Evolutionary conservation across 2,797 vertebrate species (phyloP), one percentile per base, ranked within the genome.

Genomic region (Gephyroberyx darwinii): DNA sequence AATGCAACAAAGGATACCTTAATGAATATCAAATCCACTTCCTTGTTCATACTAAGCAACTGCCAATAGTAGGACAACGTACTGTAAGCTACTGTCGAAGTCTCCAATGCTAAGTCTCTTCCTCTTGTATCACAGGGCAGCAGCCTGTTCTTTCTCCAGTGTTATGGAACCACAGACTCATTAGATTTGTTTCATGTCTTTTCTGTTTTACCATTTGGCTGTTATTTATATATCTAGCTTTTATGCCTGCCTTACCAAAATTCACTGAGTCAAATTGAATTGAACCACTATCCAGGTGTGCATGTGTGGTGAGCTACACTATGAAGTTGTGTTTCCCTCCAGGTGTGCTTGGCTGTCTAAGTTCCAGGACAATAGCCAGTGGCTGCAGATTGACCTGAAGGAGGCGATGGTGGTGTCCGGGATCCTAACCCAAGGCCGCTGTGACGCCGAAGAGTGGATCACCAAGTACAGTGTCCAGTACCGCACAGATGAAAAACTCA

Each of bases 341-440:
- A 99, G 98, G 67, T 99, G 98, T 0, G 96, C 98, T 0, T 99
- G 98, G 98, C 94, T 99, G 48, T 98, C 98, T 59, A 99, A 98
- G 88, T 98, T 95, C 90, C 98, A 99, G 93, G 98, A 99, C 91
- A 96, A 66, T 8, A 96, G 74, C 64, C 98, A 99, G 88, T 99
- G 98, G 98, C 83, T 99, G 83, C 96, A 99, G 92, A 94, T 98
- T 1, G 98, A 99, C 89, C 92, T 99, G 85, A 94, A 81, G 85
- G 95, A 98, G 77, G 94, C 95, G 84, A 95, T 88, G 84, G 95
- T 98, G 87, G 95, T 99, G 81, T 99, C 98, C 0, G 98, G 98
- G 26, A 95, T 99, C 85, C 94, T 99, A 65, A 96, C 96, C 0
- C 98, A 99, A 82, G 98, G 98, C 9, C 96, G 97, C 83, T 99